Conservation (phyloP, 2,113 vertebrate species). For the Oriolus oriolus region DNA sequence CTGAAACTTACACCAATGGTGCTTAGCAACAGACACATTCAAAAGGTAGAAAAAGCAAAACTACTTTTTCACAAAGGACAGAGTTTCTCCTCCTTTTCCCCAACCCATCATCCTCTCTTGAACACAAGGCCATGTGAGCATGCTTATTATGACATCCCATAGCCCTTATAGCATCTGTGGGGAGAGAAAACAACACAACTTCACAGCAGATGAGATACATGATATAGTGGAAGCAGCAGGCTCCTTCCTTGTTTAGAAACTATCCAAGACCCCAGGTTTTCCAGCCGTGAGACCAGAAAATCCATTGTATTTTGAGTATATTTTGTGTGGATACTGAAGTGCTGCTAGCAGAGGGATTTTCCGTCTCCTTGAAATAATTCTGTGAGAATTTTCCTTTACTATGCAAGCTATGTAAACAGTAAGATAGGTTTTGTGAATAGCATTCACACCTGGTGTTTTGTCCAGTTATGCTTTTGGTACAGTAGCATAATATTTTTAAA, state of each 20-base stretch:
- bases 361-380: no score
- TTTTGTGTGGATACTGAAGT: no score
- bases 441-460: no score
- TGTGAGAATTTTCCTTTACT: no score
- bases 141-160: background rate
- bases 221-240: background rate
- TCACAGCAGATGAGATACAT: background rate
- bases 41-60: background rate
- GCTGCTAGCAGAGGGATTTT: no score
- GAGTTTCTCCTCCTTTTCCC: background rate
- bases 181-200: background rate
- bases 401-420: no score
- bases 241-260: background rate
- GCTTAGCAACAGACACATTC: background rate
- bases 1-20: background rate
- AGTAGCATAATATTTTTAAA: no score
- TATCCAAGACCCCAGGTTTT: background rate
- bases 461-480: no score
- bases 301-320: background rate
- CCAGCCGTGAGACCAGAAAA: background rate
- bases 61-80: background rate
- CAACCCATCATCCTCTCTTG: background rate
- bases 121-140: fast-evolving
- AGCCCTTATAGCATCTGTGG: background rate
- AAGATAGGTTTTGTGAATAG: no score